Evolutionary conservation across 2,888 invertebrate genomes (phyloP).

Genomic region (Micropterix aruncella): DNA sequence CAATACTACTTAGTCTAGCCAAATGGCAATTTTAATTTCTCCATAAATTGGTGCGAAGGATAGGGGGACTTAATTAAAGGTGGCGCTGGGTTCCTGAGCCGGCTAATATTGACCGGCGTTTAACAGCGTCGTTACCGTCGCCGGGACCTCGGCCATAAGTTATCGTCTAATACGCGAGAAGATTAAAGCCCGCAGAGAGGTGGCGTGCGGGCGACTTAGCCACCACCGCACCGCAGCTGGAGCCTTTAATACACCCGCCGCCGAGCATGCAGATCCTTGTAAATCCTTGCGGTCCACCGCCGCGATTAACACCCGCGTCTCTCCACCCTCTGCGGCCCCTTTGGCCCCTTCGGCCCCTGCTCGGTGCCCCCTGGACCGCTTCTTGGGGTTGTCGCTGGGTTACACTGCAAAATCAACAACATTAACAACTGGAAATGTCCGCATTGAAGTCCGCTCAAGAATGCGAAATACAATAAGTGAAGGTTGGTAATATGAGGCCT

Average conservation of each 20-base stretch:
- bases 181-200: background rate
- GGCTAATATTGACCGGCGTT: background rate
- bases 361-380: no score
- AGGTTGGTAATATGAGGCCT: no score
- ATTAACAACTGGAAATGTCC: no score
- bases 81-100: background rate
- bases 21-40: background rate
- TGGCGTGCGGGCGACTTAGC: background rate
- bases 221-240: background rate
- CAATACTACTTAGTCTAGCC: no score
- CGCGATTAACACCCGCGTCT: slow-evolving; percentile 10
- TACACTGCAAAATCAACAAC: no score
- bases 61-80: background rate
- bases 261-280: slow-evolving; percentile 13
- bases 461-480: no score
- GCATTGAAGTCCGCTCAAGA: no score
- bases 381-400: no score
- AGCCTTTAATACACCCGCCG: slow-evolving; percentile 6
- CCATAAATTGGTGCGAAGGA: background rate
- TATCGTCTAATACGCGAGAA: background rate
- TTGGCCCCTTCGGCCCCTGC: slow-evolving; percentile 1
- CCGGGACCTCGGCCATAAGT: background rate
- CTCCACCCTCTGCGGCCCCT: background rate
- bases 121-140: background rate
- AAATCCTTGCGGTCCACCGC: slow-evolving; percentile 14